These are phyloP conservation scores for Procambarus clarkii DNA, from an alignment of 1,140 invertebrate genomes.

Conservation along the genomic window DNA sequence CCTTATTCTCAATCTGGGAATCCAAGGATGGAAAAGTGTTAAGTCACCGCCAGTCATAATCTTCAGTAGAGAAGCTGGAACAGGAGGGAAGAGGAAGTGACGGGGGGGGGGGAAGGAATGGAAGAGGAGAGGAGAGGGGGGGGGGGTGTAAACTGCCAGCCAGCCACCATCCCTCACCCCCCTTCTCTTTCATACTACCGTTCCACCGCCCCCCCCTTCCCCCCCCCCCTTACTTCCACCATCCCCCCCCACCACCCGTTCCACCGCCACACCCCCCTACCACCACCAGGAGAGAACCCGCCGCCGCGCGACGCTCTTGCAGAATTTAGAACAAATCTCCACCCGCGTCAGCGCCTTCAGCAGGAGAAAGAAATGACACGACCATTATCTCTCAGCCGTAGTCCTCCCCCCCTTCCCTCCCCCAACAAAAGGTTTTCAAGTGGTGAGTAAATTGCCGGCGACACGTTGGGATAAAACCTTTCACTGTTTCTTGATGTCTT, in stretches of 20 bases:
- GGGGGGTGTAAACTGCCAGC: too few species aligned
- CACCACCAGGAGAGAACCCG: neutral
- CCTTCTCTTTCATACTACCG: too few species aligned
- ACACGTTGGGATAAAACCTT: slow-evolving; percentile 66
- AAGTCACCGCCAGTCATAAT: slow-evolving; percentile 42
- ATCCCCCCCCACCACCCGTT: neutral
- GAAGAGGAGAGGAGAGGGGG: too few species aligned
- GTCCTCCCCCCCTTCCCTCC: neutral
- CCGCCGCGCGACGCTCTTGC: slow-evolving; percentile 28
- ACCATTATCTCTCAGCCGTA: slow-evolving; percentile 49
- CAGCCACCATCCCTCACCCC: too few species aligned
- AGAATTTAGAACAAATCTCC: slow-evolving; percentile 63
- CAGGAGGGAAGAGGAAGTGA: neutral
- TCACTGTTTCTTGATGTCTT: slow-evolving; percentile 68
- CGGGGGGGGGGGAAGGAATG: too few species aligned
- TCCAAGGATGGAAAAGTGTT: slow-evolving; percentile 19
- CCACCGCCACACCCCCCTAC: neutral
- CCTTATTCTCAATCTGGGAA: neutral
- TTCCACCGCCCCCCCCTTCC: too few species aligned
- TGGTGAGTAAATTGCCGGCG: slow-evolving; percentile 65
- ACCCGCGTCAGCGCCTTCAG: slow-evolving; percentile 30
- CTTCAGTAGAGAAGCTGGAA: slow-evolving; percentile 22
- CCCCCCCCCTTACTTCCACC: too few species aligned
- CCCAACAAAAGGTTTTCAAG: slow-evolving; percentile 67
- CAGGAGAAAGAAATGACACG: slow-evolving; percentile 55